Evolutionary conservation across 2,797 vertebrate species (phyloP).

Genomic region (Triplophysa yarkandensis): DNA sequence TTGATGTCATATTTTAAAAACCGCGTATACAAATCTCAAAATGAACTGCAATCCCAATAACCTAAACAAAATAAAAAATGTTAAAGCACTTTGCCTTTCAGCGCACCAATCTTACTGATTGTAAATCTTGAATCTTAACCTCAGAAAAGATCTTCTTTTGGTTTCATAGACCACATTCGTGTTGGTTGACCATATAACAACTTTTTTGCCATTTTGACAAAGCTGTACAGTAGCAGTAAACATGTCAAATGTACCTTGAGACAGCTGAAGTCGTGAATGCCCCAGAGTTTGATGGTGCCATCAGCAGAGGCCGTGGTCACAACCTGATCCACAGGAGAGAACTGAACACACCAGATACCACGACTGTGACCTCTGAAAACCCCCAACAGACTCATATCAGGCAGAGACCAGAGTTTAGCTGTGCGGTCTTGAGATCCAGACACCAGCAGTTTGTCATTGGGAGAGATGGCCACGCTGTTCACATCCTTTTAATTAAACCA

Average conservation of each 20-base stretch:
- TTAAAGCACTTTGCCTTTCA: too few relatives aligned
- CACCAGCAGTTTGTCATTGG: conserved; percentile 92
- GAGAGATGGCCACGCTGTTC: conserved; percentile 90
- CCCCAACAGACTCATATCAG: conserved; percentile 78
- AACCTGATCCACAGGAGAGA: conserved; percentile 93
- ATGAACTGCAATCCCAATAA: too few relatives aligned
- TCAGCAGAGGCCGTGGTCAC: conserved; percentile 91
- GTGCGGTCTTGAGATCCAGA: conserved; percentile 93
- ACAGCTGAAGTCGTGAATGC: conserved; percentile 91
- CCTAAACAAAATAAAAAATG: background rate
- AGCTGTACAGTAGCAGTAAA: background rate
- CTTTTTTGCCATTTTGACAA: too few relatives aligned
- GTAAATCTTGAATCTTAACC: too few relatives aligned
- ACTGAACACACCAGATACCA: conserved; percentile 92
- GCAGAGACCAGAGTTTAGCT: conserved; percentile 89
- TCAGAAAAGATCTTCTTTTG: too few relatives aligned
- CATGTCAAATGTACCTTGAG: conserved; percentile 81
- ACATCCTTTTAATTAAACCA: conserved; percentile 78
- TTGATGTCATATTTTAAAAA: too few relatives aligned
- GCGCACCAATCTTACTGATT: too few relatives aligned
- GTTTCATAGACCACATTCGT: too few relatives aligned
- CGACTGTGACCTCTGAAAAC: conserved; percentile 89
- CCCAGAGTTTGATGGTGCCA: conserved; percentile 89
- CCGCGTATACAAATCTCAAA: too few relatives aligned
- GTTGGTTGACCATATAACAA: too few relatives aligned